A percentile compares a stretch with the other conserved stretches of the same genome.
phyloP scores from a whole-genome alignment of 2,797 vertebrate species.

The Caiman crocodilus region DNA sequence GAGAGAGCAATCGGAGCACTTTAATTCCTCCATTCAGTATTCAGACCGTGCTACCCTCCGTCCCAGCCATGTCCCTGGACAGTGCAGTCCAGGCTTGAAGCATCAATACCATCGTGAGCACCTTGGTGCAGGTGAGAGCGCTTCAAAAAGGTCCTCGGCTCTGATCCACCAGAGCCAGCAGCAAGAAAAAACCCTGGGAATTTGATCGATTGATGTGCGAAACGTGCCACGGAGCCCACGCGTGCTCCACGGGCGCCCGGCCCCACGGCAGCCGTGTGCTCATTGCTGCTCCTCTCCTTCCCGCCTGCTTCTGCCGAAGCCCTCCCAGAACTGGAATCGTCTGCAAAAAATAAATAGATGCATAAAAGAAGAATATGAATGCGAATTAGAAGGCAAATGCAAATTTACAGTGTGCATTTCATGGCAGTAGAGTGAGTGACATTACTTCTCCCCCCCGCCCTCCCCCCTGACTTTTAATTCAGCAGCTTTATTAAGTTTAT shows the following conservation, averaged over 20 bases:
- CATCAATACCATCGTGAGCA: neutral
- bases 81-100: neutral
- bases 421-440: slow-evolving; percentile 23
- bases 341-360: neutral
- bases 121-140: neutral
- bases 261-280: neutral
- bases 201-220: too few species aligned
- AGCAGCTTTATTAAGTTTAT: slow-evolving; percentile 16
- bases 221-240: neutral
- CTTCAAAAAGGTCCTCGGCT: neutral
- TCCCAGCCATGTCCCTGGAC: neutral
- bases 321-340: neutral
- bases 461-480: slow-evolving; percentile 23
- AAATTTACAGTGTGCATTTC: slow-evolving; percentile 8
- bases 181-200: too few species aligned
- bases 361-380: too few species aligned
- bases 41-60: neutral
- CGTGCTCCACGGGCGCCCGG: neutral
- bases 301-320: slow-evolving; percentile 20
- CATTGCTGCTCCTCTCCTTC: slow-evolving; percentile 12
- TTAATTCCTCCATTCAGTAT: neutral
- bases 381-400: slow-evolving; percentile 35
- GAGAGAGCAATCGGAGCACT: neutral
- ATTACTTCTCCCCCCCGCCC: neutral
- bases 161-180: neutral